A percentile compares a stretch with the other conserved stretches of the same genome.
Evolutionary conservation across 2,888 invertebrate genomes (phyloP).

Genomic region (Callosobruchus maculatus): DNA sequence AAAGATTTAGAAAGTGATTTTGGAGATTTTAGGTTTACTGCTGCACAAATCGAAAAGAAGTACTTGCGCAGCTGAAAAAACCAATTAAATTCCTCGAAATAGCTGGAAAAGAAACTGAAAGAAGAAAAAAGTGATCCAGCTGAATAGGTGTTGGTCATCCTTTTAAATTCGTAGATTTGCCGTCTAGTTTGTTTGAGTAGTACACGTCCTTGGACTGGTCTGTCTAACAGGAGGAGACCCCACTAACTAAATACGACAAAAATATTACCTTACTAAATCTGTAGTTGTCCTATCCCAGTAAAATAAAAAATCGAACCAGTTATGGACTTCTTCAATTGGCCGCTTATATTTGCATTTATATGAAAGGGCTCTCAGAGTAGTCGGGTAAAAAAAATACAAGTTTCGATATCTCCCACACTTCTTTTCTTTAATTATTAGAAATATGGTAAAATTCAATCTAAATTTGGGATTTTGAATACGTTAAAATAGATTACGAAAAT

Average conservation of each 20-base stretch:
- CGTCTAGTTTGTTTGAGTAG: background rate
- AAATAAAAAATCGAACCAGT: background rate
- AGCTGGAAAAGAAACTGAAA: background rate
- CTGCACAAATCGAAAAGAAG: background rate
- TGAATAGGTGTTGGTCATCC: background rate
- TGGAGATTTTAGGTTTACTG: background rate
- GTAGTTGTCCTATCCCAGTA: background rate
- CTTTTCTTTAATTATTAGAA: too few species aligned
- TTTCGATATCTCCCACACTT: too few species aligned
- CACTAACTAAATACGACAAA: background rate
- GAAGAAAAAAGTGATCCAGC: background rate
- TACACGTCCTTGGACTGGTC: background rate
- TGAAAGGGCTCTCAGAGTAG: too few species aligned
- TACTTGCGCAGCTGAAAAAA: background rate
- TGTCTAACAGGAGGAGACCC: background rate
- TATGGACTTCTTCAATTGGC: background rate
- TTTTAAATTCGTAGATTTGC: background rate
- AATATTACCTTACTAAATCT: background rate
- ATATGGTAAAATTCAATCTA: too few species aligned
- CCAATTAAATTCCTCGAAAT: background rate
- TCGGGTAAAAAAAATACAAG: too few species aligned
- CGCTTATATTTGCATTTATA: too few species aligned
- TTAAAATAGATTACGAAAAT: too few species aligned
- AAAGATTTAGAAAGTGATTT: background rate
- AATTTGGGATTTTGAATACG: too few species aligned